Evolutionary conservation across 2,888 invertebrate species (phyloP), one percentile per base, ranked within the genome.

Genomic region (Petrolisthes manimaculis): DNA sequence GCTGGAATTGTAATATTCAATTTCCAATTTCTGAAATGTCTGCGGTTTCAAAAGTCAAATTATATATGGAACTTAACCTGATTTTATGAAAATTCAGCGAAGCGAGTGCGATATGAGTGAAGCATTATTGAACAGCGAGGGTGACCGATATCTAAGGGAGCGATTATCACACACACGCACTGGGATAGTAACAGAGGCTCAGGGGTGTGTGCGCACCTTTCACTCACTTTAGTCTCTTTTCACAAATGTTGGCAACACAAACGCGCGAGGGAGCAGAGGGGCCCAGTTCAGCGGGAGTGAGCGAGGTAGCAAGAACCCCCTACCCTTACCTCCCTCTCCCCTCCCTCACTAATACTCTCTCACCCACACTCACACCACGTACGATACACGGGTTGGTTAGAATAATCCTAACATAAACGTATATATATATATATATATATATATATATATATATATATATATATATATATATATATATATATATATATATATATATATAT

Each of bases 101-200:
- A 61, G 3, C 21, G 83, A 80, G 86, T 79, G 67, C 71, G 56
- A 81, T 77, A 83, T 86, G 86, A 86, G 71, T 81, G 86, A 86
- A 86, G 56, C 86, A 81, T 86, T 86, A 82, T 67, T 75, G 86
- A 82, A 86, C 86, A 61, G 51, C 55, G 77, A 24, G 54, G 82
- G 77, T 86, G 86, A 86, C 77, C 86, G 86, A 86, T 83, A 86
- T 86, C 21, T 82, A 77, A 67, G 55, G 86, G 86, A 81, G 81
- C 75, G 83, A 86, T 86, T 86, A 86, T 86, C 81, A 74, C 86
- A 82, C 86, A 71, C 81, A 81, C 81, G 69, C 82, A 61, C 75
- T 82, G 82, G 54, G 86, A 86, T 86, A 86, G 86, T 86, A 86
- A 82, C 82, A 86, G 82, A 55, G 74, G 77, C 82, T 75, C 77